Evolutionary conservation across 2,113 vertebrate species (phyloP).

Genomic region (Oreochromis spilurus): DNA sequence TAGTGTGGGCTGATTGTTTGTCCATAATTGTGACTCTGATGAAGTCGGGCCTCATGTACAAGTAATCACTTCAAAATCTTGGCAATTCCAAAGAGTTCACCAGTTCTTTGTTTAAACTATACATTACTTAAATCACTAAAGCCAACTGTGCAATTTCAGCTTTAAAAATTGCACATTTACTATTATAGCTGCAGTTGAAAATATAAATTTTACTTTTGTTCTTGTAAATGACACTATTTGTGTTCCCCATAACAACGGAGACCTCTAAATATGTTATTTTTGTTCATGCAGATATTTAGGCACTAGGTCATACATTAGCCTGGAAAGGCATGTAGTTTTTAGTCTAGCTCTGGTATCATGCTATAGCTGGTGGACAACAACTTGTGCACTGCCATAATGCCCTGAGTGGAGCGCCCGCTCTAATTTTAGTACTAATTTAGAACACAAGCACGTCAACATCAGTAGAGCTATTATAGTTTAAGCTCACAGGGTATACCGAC

Average conservation of each 20-base stretch:
- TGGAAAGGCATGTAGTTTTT: not conserved
- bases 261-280: not conserved
- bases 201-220: not conserved
- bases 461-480: not conserved
- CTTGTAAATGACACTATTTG: not conserved
- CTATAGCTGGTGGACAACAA: not conserved
- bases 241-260: not conserved
- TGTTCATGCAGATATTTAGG: not conserved
- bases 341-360: not conserved
- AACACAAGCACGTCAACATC: not conserved
- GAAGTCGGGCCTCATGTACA: not conserved
- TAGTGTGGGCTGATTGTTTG: not conserved
- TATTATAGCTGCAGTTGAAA: not conserved
- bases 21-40: not conserved
- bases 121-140: not conserved
- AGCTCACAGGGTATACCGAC: not conserved
- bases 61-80: not conserved
- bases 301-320: not conserved
- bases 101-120: not conserved
- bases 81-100: not conserved
- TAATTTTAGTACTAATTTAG: not conserved
- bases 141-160: not conserved
- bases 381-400: not conserved
- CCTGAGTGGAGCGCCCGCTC: not conserved
- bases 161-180: not conserved